Base-by-base conservation (phyloP, 2,797 vertebrate species). In the Mastacembelus armatus region DNA sequence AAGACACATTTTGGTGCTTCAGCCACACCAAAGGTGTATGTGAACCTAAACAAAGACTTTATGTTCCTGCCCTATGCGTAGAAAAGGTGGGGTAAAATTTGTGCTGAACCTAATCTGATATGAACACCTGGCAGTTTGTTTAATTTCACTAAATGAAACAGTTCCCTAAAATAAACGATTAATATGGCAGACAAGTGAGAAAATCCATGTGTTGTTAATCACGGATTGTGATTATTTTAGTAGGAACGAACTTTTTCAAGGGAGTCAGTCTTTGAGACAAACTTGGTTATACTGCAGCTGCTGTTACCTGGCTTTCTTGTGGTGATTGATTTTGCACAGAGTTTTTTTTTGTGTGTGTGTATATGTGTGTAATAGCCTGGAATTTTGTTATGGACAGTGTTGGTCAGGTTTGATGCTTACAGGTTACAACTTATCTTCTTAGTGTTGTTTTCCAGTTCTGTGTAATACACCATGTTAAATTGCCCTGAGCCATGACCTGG, bases 401-500 rank as follows among this genome's bases (percentile, higher is more conserved):
- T n/a, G 2, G 27, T 67, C 27, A 60, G 40, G 29, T 10, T 24
- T 40, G 21, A 26, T 59, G n/a, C 21, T 10, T 47, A n/a, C 16
- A 49, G 49, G 15, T 59, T 44, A 19, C 16, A 39, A 24, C 18
- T 18, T 42, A 19, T 22, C 4, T 4, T 30, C n/a, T 36, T 22
- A 15, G 1, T 58, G 33, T 22, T 45, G 18, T 36, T 64, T 32
- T 18, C 29, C 5, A 9, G 10, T 3, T 2, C 21, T 10, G 10
- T 39, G 1, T 26, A 47, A 68, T 57, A 7, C 22, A 32, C 16
- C 33, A 10, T 48, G 32, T 62, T 42, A n/a, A 26, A 11, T 50
- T 51, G 11, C 51, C 26, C 21, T 35, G 16, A 50, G 50, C 29
- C 18, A 21, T 66, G 44, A 74, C 55, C 55, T 71, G 69, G 52